Percentiles rank a stretch among this genome's conserved stretches.
These are phyloP conservation scores for Lymantria monacha DNA, from an alignment of 2,888 invertebrate species.

Conservation along the genomic window DNA sequence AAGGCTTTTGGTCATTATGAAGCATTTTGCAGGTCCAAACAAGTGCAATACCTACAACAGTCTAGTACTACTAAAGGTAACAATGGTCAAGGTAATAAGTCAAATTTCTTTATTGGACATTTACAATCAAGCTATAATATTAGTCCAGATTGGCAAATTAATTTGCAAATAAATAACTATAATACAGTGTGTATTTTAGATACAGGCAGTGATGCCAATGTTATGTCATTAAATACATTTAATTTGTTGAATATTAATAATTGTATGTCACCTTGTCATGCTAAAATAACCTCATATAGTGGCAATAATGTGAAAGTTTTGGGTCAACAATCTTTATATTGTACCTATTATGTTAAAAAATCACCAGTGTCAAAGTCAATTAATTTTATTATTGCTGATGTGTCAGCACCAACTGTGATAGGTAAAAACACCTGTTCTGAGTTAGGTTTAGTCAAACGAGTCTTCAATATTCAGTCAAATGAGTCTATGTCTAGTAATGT, in stretches of 20 bases:
- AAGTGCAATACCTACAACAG: constrained; percentile 11
- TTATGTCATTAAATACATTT: constrained; percentile 19
- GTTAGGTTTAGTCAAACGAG: constrained; percentile 17
- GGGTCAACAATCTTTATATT: constrained; percentile 3
- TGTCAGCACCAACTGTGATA: constrained; percentile 18
- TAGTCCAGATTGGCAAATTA: constrained; percentile 16
- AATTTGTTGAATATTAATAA: constrained; percentile 18
- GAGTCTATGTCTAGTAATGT: neutral
- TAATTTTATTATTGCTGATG: constrained; percentile 12
- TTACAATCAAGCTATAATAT: constrained; percentile 8
- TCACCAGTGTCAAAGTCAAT: neutral
- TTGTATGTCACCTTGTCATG: constrained; percentile 8
- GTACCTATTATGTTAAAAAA: neutral
- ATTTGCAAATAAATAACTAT: constrained; percentile 12
- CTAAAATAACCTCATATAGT: constrained; percentile 3
- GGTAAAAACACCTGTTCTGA: constrained; percentile 18
- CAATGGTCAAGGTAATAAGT: constrained; percentile 12
- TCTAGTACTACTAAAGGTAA: constrained; percentile 4
- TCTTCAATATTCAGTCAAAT: constrained; percentile 8
- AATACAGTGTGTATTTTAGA: constrained; percentile 18
- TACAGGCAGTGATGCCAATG: constrained; percentile 20
- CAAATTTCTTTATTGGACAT: constrained; percentile 18
- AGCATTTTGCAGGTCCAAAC: constrained; percentile 16
- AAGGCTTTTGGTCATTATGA: constrained; percentile 16
- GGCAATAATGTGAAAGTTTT: neutral